These are phyloP conservation scores for Clunio marinus DNA, from an alignment of 2,888 invertebrate genomes.

Conservation along the genomic window DNA sequence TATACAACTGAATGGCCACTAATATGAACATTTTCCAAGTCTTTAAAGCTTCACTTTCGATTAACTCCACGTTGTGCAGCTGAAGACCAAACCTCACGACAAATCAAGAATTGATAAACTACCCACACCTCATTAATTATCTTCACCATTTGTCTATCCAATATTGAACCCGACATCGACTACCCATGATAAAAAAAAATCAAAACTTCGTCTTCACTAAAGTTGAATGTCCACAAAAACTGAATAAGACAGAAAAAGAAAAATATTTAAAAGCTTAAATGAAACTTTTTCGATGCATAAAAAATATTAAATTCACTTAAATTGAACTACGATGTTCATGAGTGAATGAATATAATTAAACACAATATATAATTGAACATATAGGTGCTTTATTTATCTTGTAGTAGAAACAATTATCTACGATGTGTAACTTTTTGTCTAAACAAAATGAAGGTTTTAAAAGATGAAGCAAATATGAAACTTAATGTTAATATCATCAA, in stretches of 20 bases:
- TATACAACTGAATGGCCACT: conserved; percentile 27
- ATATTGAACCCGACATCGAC: not conserved
- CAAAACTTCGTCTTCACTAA: no score
- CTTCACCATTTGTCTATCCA: not conserved
- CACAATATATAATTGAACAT: conserved; percentile 26
- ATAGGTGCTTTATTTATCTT: conserved; percentile 38
- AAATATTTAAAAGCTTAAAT: not conserved
- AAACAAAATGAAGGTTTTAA: not conserved
- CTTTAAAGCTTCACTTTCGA: not conserved
- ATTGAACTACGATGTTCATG: no score
- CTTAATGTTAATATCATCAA: not conserved
- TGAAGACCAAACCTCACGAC: conserved; percentile 11
- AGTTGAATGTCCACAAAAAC: not conserved
- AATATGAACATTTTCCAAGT: not conserved
- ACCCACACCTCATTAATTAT: not conserved
- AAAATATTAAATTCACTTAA: no score
- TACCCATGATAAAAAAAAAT: no score
- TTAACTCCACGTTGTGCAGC: conserved; percentile 2
- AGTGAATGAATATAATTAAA: not conserved
- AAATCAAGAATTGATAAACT: conserved; percentile 13
- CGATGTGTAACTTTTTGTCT: conserved; percentile 21
- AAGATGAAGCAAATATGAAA: not conserved
- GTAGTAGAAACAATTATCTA: conserved; percentile 10
- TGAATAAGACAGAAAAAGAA: no score
- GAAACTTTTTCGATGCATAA: not conserved